phyloP scores from a whole-genome alignment of 2,888 invertebrate genomes.

The Melanophora roralis region DNA sequence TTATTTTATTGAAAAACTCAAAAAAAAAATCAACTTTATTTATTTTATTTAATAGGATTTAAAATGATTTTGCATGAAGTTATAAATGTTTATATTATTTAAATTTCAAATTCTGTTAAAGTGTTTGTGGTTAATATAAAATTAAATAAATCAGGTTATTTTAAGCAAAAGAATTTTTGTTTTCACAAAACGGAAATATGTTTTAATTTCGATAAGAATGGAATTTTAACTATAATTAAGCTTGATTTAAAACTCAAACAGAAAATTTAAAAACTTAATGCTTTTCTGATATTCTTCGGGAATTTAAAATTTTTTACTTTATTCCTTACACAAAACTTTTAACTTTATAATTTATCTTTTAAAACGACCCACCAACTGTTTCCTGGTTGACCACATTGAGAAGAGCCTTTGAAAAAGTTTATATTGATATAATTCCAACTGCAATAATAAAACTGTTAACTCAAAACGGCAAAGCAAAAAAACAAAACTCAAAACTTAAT shows the following conservation, averaged over 20 bases:
- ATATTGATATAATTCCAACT: slow-evolving; percentile 27
- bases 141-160: no score
- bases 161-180: no score
- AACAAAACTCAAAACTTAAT: slow-evolving; percentile 25
- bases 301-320: no score
- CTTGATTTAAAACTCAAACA: no score
- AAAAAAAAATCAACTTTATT: slow-evolving; percentile 18
- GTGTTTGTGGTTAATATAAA: no score
- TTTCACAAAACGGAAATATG: no score
- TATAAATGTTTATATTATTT: slow-evolving; percentile 21
- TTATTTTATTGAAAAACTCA: background rate
- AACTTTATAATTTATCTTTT: slow-evolving; percentile 27
- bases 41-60: slow-evolving; percentile 44
- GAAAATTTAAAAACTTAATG: no score
- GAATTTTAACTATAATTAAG: no score
- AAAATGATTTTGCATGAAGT: background rate
- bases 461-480: background rate
- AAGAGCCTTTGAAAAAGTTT: background rate
- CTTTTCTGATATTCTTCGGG: no score
- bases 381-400: slow-evolving; percentile 24
- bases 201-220: no score
- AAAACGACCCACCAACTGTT: slow-evolving; percentile 20
- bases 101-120: slow-evolving; percentile 21
- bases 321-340: background rate
- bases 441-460: slow-evolving; percentile 33